Conservation (phyloP, 1,140 invertebrate genomes). For the Diuraphis noxia region DNA sequence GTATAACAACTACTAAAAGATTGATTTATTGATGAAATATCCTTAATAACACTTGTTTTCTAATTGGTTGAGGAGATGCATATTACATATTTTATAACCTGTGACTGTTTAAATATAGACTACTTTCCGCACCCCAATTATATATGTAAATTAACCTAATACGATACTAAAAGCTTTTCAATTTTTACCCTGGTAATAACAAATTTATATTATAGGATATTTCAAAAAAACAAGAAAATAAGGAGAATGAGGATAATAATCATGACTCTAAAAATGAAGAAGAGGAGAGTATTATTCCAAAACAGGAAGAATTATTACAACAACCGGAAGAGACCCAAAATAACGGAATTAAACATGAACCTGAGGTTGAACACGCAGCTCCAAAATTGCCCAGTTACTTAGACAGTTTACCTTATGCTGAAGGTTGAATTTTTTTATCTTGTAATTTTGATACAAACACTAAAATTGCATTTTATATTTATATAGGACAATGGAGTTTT, state of each 20-base stretch:
- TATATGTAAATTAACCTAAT: no score
- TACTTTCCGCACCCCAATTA: neutral
- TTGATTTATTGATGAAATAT: no score
- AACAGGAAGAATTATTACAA: neutral
- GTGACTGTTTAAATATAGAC: neutral
- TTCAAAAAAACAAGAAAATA: slow-evolving; percentile 1
- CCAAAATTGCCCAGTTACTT: slow-evolving; percentile 34
- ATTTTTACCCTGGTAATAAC: neutral
- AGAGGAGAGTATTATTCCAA: slow-evolving; percentile 11
- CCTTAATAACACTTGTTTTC: no score
- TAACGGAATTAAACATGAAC: neutral
- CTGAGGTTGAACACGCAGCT: neutral
- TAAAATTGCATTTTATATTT: neutral
- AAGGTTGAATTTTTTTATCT: neutral
- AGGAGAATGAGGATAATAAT: slow-evolving; percentile 35
- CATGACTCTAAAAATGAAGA: slow-evolving; percentile 16
- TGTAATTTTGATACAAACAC: neutral
- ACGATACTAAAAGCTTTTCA: no score
- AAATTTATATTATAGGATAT: neutral
- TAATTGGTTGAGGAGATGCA: no score
- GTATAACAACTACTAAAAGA: no score
- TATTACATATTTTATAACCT: no score
- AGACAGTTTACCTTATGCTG: slow-evolving; percentile 29
- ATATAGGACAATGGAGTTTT: slow-evolving; percentile 34
- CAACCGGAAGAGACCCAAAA: slow-evolving; percentile 19